phyloP scores from a whole-genome alignment of 2,888 invertebrate species.

The Harpagoxenus sublaevis region DNA sequence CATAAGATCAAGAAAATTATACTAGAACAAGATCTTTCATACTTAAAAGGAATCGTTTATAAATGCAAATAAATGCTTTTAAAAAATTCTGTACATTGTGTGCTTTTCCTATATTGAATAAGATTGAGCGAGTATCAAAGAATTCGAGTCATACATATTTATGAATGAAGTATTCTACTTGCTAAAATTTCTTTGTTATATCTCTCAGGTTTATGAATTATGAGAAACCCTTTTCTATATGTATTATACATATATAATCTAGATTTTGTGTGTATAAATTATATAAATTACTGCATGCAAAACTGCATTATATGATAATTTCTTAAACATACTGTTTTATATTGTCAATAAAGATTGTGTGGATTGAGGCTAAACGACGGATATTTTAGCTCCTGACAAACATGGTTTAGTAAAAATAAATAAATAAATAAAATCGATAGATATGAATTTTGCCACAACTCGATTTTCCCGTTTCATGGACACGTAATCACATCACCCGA shows the following conservation, averaged over 20 bases:
- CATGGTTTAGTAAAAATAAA: slow-evolving; percentile 15
- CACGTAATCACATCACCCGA: slow-evolving; percentile 39
- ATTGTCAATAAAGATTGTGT: background rate
- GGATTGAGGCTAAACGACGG: background rate
- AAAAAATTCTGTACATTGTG: background rate
- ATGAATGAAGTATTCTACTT: background rate
- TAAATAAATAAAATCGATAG: background rate
- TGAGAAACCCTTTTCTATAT: background rate
- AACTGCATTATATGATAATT: background rate
- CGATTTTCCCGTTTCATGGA: slow-evolving; percentile 41
- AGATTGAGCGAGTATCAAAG: background rate
- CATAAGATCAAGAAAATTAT: slow-evolving; percentile 16
- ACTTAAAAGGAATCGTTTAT: background rate
- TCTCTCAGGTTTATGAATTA: slow-evolving; percentile 2
- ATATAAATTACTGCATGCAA: background rate
- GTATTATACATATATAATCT: background rate
- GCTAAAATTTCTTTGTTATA: slow-evolving; percentile 29
- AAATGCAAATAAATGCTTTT: background rate
- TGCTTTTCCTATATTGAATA: background rate
- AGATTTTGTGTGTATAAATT: background rate
- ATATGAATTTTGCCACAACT: slow-evolving; percentile 34
- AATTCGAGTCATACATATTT: background rate
- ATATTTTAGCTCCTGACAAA: background rate
- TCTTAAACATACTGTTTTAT: background rate
- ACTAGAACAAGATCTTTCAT: background rate